Base-by-base conservation (phyloP, 2,113 vertebrate species). In the Thalassoma bifasciatum region DNA sequence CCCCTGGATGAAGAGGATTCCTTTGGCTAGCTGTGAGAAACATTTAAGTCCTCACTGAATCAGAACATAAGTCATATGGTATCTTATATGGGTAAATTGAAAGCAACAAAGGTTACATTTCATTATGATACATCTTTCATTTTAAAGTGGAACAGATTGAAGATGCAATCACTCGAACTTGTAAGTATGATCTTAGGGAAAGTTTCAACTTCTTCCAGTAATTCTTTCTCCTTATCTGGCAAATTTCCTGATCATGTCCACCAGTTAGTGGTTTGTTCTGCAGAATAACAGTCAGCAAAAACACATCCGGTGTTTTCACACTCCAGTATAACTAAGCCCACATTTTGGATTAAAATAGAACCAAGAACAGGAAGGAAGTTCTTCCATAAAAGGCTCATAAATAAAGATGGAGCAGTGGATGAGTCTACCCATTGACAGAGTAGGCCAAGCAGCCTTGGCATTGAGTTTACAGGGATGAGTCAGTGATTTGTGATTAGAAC, bases 401-500 rank as follows among this genome's bases (percentile, higher is more conserved):
- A 86, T 54, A 79, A 83, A 69, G 50, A 83, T 66, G 77, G 54
- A 73, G 19, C n/a, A 23, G 62, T 81, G 75, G 69, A 66, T 78
- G 74, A 77, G 66, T 75, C 73, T 68, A 75, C 46, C 0, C 60
- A 23, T 60, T 60, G 57, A 72, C 58, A 53, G 57, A 73, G 14
- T 75, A 49, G 72, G 50, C 77, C 59, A 79, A 69, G 40, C 56
- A 81, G 64, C 59, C 46, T n/a, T 17, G 12, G 50, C 47, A 62
- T 56, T 36, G 56, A 50, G 37, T 63, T 17, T 53, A 53, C 44
- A 68, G 36, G 57, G 53, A 83, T 82, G 85, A 86, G 44, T 90
- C 84, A 88, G 54, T 50, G 54, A 81, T 81, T 69, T 77, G 58
- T 62, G 70, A 68, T 79, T 75, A 83, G 73, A 68, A 42, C 40